These are phyloP conservation scores for Ptilonorhynchus violaceus DNA, from an alignment of 2,113 vertebrate species.

Conservation along the genomic window DNA sequence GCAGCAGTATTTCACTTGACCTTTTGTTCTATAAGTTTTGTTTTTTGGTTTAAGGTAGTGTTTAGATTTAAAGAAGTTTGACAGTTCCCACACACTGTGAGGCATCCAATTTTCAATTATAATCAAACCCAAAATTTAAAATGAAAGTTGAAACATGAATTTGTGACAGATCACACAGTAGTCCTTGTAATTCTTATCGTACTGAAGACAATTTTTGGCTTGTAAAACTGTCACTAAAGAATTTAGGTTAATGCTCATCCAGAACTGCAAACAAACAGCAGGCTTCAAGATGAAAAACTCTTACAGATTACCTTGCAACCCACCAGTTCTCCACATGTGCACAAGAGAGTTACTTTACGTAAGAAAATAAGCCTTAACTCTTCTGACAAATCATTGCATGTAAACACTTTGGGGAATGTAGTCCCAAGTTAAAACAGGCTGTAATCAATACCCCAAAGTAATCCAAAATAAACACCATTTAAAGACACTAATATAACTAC, in stretches of 20 bases:
- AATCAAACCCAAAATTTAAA: not conserved
- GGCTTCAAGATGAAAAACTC: not conserved
- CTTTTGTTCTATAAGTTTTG: not conserved
- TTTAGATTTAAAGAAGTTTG: not conserved
- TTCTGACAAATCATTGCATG: not conserved
- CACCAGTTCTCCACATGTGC: not conserved
- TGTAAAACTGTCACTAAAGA: not conserved
- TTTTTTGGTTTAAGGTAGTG: not conserved
- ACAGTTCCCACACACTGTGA: not conserved
- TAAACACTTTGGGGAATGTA: not conserved
- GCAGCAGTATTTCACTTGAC: not conserved
- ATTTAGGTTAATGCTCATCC: not conserved
- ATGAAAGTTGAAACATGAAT: not conserved
- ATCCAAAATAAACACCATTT: not conserved
- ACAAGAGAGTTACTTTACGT: not conserved
- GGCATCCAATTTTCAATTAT: not conserved
- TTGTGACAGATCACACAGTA: not conserved
- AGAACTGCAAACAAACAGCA: not conserved
- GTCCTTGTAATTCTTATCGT: not conserved
- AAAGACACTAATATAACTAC: not conserved
- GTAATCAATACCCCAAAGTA: not conserved
- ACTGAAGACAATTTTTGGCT: not conserved
- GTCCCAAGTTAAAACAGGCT: not conserved
- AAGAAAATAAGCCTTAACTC: not conserved
- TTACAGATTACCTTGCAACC: not conserved